These are phyloP conservation scores for Cephus runcator DNA, from an alignment of 2,888 invertebrate genomes.

Conservation along the genomic window DNA sequence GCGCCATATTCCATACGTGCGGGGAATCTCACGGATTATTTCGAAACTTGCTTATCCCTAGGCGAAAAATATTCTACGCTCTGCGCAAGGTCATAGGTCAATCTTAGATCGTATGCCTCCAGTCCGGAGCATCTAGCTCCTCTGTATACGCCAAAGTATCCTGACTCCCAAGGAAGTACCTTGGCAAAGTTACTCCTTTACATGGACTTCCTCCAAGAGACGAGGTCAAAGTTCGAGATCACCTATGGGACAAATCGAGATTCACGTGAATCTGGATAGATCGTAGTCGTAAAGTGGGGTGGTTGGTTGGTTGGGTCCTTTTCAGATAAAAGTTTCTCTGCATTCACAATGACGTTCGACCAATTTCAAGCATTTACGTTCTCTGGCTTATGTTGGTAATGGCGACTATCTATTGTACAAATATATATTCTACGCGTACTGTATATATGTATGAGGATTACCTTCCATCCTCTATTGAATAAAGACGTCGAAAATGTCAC, in stretches of 20 bases:
- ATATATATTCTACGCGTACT: background rate
- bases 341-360: background rate
- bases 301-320: background rate
- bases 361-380: background rate
- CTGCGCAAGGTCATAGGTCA: background rate
- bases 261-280: background rate
- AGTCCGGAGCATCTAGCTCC: background rate
- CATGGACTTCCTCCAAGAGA: background rate
- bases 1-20: background rate
- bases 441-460: background rate
- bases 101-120: background rate
- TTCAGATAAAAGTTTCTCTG: background rate
- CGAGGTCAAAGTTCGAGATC: background rate
- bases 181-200: background rate
- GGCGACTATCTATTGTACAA: background rate
- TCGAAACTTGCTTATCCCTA: background rate
- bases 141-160: background rate
- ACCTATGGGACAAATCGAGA: background rate
- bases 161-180: background rate
- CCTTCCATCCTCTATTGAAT: background rate
- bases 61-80: background rate
- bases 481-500: background rate
- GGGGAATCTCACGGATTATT: background rate
- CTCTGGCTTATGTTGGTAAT: background rate
- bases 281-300: background rate